Evolutionary conservation across 2,797 vertebrate species (phyloP), one percentile per base, ranked within the genome.

Genomic region (Myotis daubentonii): DNA sequence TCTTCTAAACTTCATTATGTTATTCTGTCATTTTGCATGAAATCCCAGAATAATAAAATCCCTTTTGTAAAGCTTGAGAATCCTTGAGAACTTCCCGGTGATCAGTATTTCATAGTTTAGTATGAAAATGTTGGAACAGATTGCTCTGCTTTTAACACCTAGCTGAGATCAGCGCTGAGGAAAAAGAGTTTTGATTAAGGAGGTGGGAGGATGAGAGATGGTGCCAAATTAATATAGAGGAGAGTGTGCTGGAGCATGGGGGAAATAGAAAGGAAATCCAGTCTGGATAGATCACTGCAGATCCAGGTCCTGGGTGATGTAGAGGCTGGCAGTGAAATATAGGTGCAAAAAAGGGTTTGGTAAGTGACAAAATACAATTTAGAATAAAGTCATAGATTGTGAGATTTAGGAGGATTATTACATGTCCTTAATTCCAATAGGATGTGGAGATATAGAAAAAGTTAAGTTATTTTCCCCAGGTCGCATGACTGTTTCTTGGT

Each of bases 1-100:
- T 79, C 20, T 90, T 74, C 19, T 75, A 70, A 90, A 87, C 19
- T 75, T 75, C 36, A 33, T 87, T 60, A 79, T 12, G 83, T 90
- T 62, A 90, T 84, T 94, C 51, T 93, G 30, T 25, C 7, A 30
- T 88, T 93, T 91, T 93, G 19, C 53, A n/a, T 85, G 68, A 76
- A 86, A 85, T 84, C n/a, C 76, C 33, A 81, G 22, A 22, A 74
- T 66, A 94, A 87, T 72, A 20, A 74, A 15, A 82, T 75, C 12
- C 28, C 8, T 53, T 91, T 93, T 78, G 33, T 75, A 92, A 87
- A n/a, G 33, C 80, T 22, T 44, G 47, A 87, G 38, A 83, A 87
- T 87, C 68, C 17, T 71, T 71, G 57, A 94, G 33, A 70, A 0
- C 36, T 92, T 92, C 51, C 57, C 80, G 6, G 44, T 87, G 13